Evolutionary conservation across 2,113 vertebrate genomes (phyloP), one percentile per base, ranked within the genome.

Genomic region (Oreochromis aureus): DNA sequence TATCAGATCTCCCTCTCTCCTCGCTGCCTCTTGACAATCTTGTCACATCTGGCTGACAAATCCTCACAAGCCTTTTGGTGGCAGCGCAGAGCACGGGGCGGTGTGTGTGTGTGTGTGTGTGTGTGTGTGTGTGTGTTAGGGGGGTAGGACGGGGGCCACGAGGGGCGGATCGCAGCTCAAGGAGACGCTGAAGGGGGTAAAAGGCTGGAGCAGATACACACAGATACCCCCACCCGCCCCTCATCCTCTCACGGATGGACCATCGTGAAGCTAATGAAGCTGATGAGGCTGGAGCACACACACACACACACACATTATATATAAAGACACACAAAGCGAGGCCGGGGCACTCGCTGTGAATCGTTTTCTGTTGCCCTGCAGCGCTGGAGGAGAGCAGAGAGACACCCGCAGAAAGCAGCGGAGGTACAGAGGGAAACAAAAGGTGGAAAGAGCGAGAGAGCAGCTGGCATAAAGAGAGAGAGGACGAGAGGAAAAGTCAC

Each of bases 21-120:
- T 96, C 79, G 69, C 90, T 95, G 96, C 97, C 95, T 96, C 95
- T 96, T 96, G 95, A 97, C 97, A 96, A 97, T 97, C 97, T 95
- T 97, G 97, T 98, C 97, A 97, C 97, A 98, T 98, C 97, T 98
- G 97, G 97, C 97, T 97, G 97, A 97, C 97, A 97, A 97, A 98
- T 97, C 97, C 96, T 96, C 94, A 95, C 96, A 96, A 97, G 97
- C 96, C 95, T 95, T 95, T 94, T 96, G 96, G 95, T 96, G 96
- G 94, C 96, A 94, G 93, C 92, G 97, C 95, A 94, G 94, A 95
- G 83, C 80, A 71, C 7, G 69, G 84, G 86, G 48, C 59, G 46
- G 55, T 71, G 55, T 59, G 76, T 85, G 84, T 82, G 84, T 82
- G 39, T 63, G 79, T 85, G 80, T 79, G 87, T 46, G 86, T 80